Base-by-base conservation (phyloP, 2,888 invertebrate genomes). In the Serripes groenlandicus region DNA sequence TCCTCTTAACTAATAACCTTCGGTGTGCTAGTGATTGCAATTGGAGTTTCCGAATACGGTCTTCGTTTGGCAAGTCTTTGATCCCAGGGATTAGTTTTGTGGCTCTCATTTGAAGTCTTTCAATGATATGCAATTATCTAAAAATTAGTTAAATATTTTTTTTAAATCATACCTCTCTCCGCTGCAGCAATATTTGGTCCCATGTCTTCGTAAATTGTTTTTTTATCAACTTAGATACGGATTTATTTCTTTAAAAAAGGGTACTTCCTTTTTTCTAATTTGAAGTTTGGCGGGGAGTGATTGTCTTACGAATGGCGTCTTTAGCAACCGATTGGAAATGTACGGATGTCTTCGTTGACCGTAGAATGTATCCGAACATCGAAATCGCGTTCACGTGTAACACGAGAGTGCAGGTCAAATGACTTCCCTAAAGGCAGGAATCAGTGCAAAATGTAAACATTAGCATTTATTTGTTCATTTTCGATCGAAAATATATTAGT, bases 151-250 rank as follows among this genome's bases (percentile, higher is more conserved):
- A n/a, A n/a, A n/a, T n/a, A n/a, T n/a, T n/a, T 42, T 11, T 42
- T 42, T 18, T 42, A 26, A 11, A n/a, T 49, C 34, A 32, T 71
- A 88, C 88, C 90, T 87, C 88, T 88, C 83, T 89, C 88, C 60
- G 78, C 76, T n/a, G 88, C 90, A 30, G 87, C 88, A 30, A 90
- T 90, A 11, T 30, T 26, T 35, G 83, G 78, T 30, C 64, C 54
- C 60, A 37, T 73, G 4, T 30, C 37, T 66, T 42, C 42, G 7
- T 49, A 49, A 3, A 21, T 49, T 49, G 21, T 49, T 49, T 49
- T 5, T 49, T n/a, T n/a, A n/a, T n/a, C n/a, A n/a, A n/a, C n/a
- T n/a, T n/a, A n/a, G n/a, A n/a, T n/a, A n/a, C n/a, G n/a, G n/a
- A n/a, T n/a, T n/a, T n/a, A n/a, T n/a, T n/a, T n/a, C n/a, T n/a